phyloP scores from a whole-genome alignment of 2,113 vertebrate species.

The Orthonyx spaldingii region DNA sequence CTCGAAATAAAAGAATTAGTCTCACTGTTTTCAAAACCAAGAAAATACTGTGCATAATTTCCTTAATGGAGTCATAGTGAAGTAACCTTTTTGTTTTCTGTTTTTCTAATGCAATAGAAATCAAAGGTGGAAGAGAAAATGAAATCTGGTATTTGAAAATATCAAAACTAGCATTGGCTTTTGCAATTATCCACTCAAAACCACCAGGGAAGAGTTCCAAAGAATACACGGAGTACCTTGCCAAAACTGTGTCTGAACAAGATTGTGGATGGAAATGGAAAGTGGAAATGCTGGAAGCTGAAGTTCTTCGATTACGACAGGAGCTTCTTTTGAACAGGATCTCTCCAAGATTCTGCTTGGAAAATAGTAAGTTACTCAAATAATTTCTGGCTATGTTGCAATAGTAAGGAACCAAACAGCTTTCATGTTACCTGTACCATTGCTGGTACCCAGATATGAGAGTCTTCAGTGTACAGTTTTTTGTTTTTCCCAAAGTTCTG shows the following conservation, averaged over 20 bases:
- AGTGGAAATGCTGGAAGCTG: conserved; percentile 74
- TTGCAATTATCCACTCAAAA: conserved; percentile 80
- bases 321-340: conserved; percentile 74
- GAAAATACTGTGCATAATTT: neutral
- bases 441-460: neutral
- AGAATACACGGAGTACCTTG: conserved; percentile 71
- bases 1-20: conserved; percentile 8
- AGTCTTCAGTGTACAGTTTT: neutral
- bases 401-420: neutral
- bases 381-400: neutral
- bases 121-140: conserved; percentile 23
- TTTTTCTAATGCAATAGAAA: conserved; percentile 27
- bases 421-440: neutral
- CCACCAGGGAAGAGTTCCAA: conserved; percentile 76
- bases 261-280: conserved; percentile 70
- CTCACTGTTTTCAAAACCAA: conserved; percentile 21
- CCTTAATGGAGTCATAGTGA: neutral
- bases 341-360: neutral
- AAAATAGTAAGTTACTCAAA: conserved; percentile 61
- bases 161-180: conserved; percentile 78
- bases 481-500: neutral
- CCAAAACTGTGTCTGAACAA: conserved; percentile 40
- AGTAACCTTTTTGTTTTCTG: neutral
- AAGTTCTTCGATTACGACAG: conserved; percentile 81
- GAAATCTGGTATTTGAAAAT: conserved; percentile 66